Conservation (phyloP, 1,140 invertebrate genomes). For the Tetramorium simillimum region DNA sequence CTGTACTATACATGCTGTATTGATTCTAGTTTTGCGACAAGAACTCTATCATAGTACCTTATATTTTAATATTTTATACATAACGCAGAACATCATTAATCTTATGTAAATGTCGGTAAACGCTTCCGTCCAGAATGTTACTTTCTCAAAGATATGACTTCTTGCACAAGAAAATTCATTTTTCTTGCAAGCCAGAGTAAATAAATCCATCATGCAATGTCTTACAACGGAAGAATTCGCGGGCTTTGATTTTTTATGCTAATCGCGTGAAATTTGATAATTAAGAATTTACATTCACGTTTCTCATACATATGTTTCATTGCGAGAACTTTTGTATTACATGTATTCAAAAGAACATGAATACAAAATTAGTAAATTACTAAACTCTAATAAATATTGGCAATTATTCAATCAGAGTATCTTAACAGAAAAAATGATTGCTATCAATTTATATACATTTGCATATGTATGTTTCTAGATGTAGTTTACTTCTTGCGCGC, state of each 20-base stretch:
- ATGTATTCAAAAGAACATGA: background rate
- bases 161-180: constrained; percentile 41
- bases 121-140: constrained; percentile 47
- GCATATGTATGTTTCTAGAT: too few species aligned
- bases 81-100: constrained; percentile 37
- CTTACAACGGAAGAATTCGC: background rate
- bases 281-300: background rate
- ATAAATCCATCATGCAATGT: constrained; percentile 41
- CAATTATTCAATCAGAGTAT: too few species aligned
- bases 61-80: constrained; percentile 50
- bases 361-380: background rate
- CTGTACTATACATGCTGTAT: background rate
- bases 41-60: background rate
- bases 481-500: background rate
- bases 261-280: constrained; percentile 12
- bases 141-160: constrained; percentile 35
- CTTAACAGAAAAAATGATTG: background rate
- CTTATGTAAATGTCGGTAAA: constrained; percentile 53
- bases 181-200: constrained; percentile 31
- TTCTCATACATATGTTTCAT: background rate
- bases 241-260: constrained; percentile 22
- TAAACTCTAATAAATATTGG: background rate
- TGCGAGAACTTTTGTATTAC: background rate
- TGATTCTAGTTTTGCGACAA: constrained; percentile 22
- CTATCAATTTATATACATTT: constrained; percentile 6